These are phyloP conservation scores for Amia ocellicauda DNA, from an alignment of 2,113 vertebrate species.

Conservation along the genomic window DNA sequence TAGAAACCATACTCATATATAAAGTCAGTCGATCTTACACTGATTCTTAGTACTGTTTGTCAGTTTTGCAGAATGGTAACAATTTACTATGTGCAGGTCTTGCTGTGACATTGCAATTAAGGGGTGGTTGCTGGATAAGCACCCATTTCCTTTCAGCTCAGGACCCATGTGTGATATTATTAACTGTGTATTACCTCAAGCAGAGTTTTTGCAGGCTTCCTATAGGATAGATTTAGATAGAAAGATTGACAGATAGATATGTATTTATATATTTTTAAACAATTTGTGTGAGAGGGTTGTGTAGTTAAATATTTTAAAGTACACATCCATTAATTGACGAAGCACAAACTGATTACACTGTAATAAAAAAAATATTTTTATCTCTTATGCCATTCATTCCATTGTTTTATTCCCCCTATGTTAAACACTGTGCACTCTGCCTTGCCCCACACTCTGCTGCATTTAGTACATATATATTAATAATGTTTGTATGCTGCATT, in stretches of 20 bases:
- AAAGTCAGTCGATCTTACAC: not conserved
- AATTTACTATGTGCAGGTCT: not conserved
- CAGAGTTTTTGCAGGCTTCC: not conserved
- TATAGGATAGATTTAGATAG: conserved; percentile 7
- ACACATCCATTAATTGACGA: no score
- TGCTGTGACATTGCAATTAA: conserved; percentile 12
- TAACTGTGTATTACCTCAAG: conserved; percentile 14
- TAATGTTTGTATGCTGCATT: no score
- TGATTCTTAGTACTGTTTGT: not conserved
- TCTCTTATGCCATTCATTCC: no score
- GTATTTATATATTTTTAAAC: not conserved
- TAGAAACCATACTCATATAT: not conserved
- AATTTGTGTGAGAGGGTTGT: no score
- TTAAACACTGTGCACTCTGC: no score
- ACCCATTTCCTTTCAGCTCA: conserved; percentile 11
- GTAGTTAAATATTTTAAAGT: no score
- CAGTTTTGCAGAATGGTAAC: not conserved
- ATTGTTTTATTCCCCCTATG: no score
- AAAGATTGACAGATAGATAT: conserved; percentile 10
- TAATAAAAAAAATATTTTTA: no score
- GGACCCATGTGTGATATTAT: conserved; percentile 8
- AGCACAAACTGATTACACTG: no score
- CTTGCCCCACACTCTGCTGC: no score
- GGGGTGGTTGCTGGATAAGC: conserved; percentile 19
- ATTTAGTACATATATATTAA: no score